Evolutionary conservation across 2,797 vertebrate genomes (phyloP), one percentile per base, ranked within the genome.

Genomic region (Echiichthys vipera): DNA sequence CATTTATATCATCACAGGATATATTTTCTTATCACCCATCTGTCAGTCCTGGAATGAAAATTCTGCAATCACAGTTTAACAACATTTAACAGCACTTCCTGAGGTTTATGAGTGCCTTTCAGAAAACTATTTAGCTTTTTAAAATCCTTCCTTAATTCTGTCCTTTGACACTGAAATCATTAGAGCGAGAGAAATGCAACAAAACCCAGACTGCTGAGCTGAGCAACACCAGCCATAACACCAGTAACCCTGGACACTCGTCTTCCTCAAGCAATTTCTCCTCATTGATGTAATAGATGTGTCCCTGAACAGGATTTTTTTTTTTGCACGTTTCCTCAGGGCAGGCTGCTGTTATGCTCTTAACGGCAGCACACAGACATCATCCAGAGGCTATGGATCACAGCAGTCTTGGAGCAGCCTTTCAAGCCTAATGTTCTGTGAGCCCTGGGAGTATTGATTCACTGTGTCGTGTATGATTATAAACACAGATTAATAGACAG

Each of bases 401-500:
- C 71, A 73, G 84, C 70, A 77, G 84, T 85, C 87, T 89, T 83
- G 83, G 78, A 87, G 89, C 62, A 73, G 85, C 77, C 58, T 81
- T 88, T 89, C 76, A 78, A 77, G 81, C 70, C 69, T 81, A 89
- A 88, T 90, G 81, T 80, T 87, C 69, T 87, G 71, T 82, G 77
- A 89, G 79, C 58, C 42, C 81, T 42, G 65, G 73, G 64, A 57
- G 81, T 90, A 93, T 93, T 88, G 91, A 93, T 92, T 91, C 86
- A 29, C 80, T 66, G 68, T 78, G 84, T 84, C 87, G 82, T 64
- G 42, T 78, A 71, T 88, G 81, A 85, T 91, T 90, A 90, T 88
- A 84, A 93, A 87, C 85, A 89, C 85, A 70, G 87, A 93, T 92
- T 92, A 90, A 92, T 89, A 88, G 87, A 88, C 87, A 79, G 75